Evolutionary conservation across 1,140 invertebrate genomes (phyloP), one percentile per base, ranked within the genome.

Genomic region (Drosophila chauvacae): DNA sequence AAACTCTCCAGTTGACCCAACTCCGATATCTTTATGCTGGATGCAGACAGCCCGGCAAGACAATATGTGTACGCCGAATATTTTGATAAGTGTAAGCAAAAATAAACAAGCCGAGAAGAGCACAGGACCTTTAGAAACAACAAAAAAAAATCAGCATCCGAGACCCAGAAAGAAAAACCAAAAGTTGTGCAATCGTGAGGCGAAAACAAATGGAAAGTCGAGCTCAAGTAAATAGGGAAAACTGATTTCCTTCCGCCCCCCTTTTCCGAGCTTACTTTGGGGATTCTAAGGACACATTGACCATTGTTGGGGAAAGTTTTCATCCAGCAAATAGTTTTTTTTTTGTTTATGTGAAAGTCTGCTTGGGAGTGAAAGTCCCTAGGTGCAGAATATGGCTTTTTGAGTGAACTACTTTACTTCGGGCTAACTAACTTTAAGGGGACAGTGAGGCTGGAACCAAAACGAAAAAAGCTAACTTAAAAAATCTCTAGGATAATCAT

Each of bases 31-130:
- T 87, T 87, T 77, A 87, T 87, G 63, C 68, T 66, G 50, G 62
- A 58, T 77, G 80, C 64, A 62, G 77, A 71, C 72, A 83, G 51
- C 66, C 68, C 48, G 64, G 68, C 68, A 65, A 78, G 73, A 72
- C 81, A 90, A 88, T 88, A 85, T 88, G 80, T 88, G 84, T 69
- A 80, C 80, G 65, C 65, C 70, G 66, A 88, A 88, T 88, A 88
- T 88, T 88, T 88, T 88, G 85, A 88, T 88, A 88, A 84, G 81
- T 90, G 85, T 88, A 81, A 90, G 84, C 85, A 84, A 81, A 88
- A 88, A 90, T 81, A 88, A 88, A 88, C 81, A 88, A 77, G 64
- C 72, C 77, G 80, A 87, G 80, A 83, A 83, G 76, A 77, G 56
- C 26, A 50, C 37, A 58, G 28, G 37, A 64, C 33, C 62, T 35